phyloP scores from a whole-genome alignment of 2,888 invertebrate genomes.

The Rhodophaea formosa region DNA sequence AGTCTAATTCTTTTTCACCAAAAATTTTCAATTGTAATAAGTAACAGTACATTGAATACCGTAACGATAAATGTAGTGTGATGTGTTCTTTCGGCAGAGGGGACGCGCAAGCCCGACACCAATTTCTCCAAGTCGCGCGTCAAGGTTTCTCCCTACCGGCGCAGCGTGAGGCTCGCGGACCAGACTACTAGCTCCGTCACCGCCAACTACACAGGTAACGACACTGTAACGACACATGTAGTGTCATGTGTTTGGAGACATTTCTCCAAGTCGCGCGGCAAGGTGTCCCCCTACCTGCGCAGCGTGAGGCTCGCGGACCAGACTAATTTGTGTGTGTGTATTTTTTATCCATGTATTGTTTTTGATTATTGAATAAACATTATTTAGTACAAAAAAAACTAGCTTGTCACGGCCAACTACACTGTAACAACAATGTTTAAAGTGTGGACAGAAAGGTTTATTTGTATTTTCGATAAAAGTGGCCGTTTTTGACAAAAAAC shows the following conservation, averaged over 20 bases:
- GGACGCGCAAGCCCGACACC: conserved; percentile 61
- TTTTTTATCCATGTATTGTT: too few relatives aligned
- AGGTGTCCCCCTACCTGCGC: conserved; percentile 73
- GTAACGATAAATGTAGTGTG: conserved; percentile 52
- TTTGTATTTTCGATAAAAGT: too few relatives aligned
- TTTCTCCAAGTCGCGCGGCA: conserved; percentile 69
- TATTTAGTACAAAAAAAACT: too few relatives aligned
- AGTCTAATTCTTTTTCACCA: too few relatives aligned
- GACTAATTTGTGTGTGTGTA: too few relatives aligned
- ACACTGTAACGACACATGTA: background rate
- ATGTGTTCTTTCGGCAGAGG: conserved; percentile 38
- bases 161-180: conserved; percentile 54
- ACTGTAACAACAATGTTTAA: conserved; percentile 40
- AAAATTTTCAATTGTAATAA: too few relatives aligned
- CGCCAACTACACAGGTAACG: conserved; percentile 69
- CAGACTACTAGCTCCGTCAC: conserved; percentile 52
- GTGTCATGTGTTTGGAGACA: too few relatives aligned
- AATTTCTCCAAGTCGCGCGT: conserved; percentile 71
- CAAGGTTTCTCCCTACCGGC: conserved; percentile 72
- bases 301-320: conserved; percentile 52
- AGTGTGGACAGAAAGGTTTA: too few relatives aligned
- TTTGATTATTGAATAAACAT: too few relatives aligned
- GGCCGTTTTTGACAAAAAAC: too few relatives aligned
- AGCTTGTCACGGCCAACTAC: conserved; percentile 65
- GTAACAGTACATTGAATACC: conserved; percentile 24